Evolutionary conservation across 2,797 vertebrate genomes (phyloP).

Genomic region (Pteropus rufus): DNA sequence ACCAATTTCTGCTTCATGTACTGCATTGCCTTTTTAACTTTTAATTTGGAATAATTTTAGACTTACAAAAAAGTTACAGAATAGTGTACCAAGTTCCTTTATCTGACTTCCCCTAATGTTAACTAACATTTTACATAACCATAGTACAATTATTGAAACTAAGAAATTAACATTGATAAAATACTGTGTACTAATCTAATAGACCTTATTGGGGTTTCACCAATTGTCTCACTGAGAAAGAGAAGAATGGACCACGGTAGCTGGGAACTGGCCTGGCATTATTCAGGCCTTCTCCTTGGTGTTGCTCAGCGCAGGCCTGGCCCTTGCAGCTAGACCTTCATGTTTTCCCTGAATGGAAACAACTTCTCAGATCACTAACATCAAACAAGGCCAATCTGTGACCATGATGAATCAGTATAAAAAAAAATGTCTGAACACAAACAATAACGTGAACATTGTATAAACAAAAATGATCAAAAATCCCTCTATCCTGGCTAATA

Average conservation of each 20-base stretch:
- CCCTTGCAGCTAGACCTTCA: not conserved
- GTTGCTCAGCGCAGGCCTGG: not conserved
- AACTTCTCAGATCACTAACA: not conserved
- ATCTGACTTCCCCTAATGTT: not conserved
- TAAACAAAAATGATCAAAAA: conserved; percentile 2
- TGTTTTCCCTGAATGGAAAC: conserved; percentile 45
- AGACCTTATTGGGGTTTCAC: not conserved
- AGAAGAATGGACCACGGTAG: not conserved
- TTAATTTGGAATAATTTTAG: conserved; percentile 9
- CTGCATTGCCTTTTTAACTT: not conserved
- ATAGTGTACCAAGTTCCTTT: not conserved
- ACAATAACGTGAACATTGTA: conserved; percentile 14
- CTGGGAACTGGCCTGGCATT: not conserved
- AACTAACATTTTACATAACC: not conserved
- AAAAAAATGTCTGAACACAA: conserved; percentile 26
- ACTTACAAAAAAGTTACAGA: not conserved
- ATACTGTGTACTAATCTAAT: not conserved
- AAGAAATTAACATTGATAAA: not conserved
- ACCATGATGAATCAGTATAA: not conserved
- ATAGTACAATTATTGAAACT: not conserved
- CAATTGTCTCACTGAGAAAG: not conserved
- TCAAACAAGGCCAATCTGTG: conserved; percentile 42
- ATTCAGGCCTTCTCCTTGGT: not conserved
- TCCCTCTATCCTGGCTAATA: not conserved
- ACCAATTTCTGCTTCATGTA: not conserved